These are phyloP conservation scores for Chrysopilus asiliformis DNA, from an alignment of 2,888 invertebrate species.

Conservation along the genomic window DNA sequence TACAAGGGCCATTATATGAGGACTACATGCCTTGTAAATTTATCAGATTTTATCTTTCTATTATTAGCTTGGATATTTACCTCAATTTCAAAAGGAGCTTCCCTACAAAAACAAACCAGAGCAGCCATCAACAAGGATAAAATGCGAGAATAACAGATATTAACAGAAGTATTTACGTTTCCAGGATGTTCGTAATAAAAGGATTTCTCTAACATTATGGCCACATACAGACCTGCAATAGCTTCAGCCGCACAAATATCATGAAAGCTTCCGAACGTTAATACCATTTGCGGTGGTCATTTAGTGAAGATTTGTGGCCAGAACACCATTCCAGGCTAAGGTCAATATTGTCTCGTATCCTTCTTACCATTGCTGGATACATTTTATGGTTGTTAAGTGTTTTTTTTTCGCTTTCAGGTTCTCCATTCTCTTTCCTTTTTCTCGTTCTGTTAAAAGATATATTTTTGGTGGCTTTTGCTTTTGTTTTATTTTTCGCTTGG, in stretches of 20 bases:
- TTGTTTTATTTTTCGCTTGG: too few species aligned
- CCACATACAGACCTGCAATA: constrained; percentile 5
- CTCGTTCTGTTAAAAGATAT: background rate
- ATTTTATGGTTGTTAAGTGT: constrained; percentile 15
- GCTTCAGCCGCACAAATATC: constrained; percentile 2
- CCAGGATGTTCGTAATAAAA: constrained; percentile 14
- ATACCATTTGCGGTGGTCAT: constrained; percentile 16
- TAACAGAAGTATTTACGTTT: constrained; percentile 15
- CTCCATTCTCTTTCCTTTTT: constrained; percentile 3
- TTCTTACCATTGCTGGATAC: constrained; percentile 11
- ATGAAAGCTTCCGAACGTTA: constrained; percentile 12
- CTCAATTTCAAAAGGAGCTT: constrained; percentile 6
- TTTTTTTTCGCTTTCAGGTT: constrained; percentile 8
- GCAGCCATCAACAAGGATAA: constrained; percentile 13
- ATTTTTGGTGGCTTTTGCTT: too few species aligned
- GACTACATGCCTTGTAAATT: constrained; percentile 12
- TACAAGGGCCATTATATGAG: constrained; percentile 7
- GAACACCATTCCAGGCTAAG: constrained; percentile 13
- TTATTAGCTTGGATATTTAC: constrained; percentile 14
- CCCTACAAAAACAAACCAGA: background rate
- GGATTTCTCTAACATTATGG: constrained; percentile 13
- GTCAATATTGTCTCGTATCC: constrained; percentile 15
- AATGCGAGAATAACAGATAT: constrained; percentile 15
- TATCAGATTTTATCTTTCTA: constrained; percentile 16
- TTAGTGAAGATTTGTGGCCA: constrained; percentile 16